Percentiles rank a stretch among this genome's conserved stretches.
phyloP scores from a whole-genome alignment of 2,888 invertebrate genomes.

The Oxycera nigricornis region DNA sequence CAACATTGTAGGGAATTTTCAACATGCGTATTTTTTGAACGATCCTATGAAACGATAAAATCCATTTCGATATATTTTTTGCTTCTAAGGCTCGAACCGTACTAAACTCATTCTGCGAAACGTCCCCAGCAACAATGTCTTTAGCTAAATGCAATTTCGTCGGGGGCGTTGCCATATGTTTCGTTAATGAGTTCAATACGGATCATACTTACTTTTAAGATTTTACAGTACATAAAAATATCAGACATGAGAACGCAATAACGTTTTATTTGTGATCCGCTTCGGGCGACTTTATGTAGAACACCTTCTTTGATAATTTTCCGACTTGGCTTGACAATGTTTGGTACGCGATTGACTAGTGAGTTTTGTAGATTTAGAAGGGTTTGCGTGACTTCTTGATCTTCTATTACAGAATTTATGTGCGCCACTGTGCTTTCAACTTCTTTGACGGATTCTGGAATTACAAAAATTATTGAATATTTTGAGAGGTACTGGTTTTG shows the following conservation, averaged over 20 bases:
- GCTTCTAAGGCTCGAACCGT: too few species aligned
- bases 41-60: constrained; percentile 50
- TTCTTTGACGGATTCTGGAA: constrained; percentile 69
- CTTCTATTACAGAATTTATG: constrained; percentile 75
- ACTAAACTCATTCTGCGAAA: too few species aligned
- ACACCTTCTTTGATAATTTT: constrained; percentile 73
- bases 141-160: too few species aligned
- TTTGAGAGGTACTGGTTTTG: too few species aligned
- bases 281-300: constrained; percentile 66
- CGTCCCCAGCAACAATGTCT: too few species aligned
- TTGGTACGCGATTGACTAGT: constrained; percentile 68
- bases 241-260: constrained; percentile 77
- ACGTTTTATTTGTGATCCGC: constrained; percentile 64
- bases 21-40: constrained; percentile 63
- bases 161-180: too few species aligned
- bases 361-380: constrained; percentile 73
- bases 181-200: too few species aligned
- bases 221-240: constrained; percentile 76
- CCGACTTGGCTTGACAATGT: constrained; percentile 70
- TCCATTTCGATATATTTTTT: too few species aligned
- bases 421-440: constrained; percentile 74
- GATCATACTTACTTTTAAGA: constrained; percentile 63
- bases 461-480: background rate
- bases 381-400: constrained; percentile 75
- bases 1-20: constrained; percentile 70